These are phyloP conservation scores for Mizuhopecten yessoensis DNA, from an alignment of 1,140 invertebrate species.

Conservation along the genomic window DNA sequence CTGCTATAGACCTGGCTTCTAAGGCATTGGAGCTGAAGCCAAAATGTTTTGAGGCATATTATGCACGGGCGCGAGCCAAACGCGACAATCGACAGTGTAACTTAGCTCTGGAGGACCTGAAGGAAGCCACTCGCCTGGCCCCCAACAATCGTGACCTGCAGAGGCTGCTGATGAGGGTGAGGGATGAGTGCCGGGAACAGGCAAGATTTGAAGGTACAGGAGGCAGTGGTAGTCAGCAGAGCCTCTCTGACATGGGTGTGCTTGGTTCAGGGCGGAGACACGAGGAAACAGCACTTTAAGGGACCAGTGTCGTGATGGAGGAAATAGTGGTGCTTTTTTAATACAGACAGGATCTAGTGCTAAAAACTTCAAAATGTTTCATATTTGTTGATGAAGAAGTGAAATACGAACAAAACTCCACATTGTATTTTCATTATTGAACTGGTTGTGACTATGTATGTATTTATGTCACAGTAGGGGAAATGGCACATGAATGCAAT, in stretches of 20 bases:
- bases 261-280: slow-evolving; percentile 41
- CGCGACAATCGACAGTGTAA: slow-evolving; percentile 88
- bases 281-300: slow-evolving; percentile 61
- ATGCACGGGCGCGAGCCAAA: slow-evolving; percentile 93
- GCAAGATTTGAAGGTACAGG: slow-evolving; percentile 70
- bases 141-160: slow-evolving; percentile 88
- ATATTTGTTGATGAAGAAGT: neutral
- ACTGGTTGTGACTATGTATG: neutral
- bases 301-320: neutral
- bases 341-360: neutral
- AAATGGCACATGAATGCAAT: too few species aligned
- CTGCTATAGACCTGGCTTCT: slow-evolving; percentile 92
- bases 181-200: slow-evolving; percentile 86
- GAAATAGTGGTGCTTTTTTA: neutral
- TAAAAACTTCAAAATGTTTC: neutral
- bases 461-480: neutral
- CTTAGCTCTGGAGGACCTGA: slow-evolving; percentile 87
- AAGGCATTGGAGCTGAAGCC: slow-evolving; percentile 92
- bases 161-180: slow-evolving; percentile 87
- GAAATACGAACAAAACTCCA: neutral
- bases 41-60: slow-evolving; percentile 95
- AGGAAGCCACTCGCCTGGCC: slow-evolving; percentile 88
- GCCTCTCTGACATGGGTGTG: slow-evolving; percentile 36
- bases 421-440: neutral
- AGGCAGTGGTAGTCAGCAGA: slow-evolving; percentile 56